phyloP scores from a whole-genome alignment of 2,113 vertebrate species.

The Gymnobelideus leadbeateri region DNA sequence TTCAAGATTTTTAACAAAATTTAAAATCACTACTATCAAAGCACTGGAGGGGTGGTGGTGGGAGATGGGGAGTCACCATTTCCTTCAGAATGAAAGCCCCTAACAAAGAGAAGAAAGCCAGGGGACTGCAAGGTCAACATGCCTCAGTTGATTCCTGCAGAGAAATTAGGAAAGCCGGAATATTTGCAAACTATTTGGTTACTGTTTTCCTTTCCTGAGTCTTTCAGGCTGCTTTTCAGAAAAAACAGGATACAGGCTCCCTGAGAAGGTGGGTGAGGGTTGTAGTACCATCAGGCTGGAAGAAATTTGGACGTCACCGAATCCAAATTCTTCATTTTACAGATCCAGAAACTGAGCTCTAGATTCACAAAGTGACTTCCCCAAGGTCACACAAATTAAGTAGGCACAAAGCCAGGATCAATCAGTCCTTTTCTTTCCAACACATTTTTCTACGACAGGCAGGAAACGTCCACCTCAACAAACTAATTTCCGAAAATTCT shows the following conservation, averaged over 20 bases:
- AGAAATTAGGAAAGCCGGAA: slow-evolving; percentile 58
- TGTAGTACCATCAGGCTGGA: background rate
- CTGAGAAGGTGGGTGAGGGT: background rate
- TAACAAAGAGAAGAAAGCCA: slow-evolving; percentile 53
- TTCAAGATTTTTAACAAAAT: slow-evolving; percentile 63
- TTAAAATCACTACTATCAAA: slow-evolving; percentile 68
- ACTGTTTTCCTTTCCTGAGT: background rate
- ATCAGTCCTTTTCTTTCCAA: background rate
- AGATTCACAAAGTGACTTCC: background rate
- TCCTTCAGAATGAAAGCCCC: background rate
- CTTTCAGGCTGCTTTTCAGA: background rate
- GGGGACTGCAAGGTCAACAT: background rate
- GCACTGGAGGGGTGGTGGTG: background rate
- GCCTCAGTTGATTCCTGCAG: slow-evolving; percentile 5
- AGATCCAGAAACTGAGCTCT: slow-evolving; percentile 4
- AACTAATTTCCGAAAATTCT: background rate
- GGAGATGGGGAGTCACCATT: slow-evolving; percentile 30
- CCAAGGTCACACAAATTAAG: slow-evolving; percentile 10
- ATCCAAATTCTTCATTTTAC: background rate
- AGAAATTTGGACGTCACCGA: background rate
- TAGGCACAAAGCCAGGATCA: background rate
- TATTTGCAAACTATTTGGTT: slow-evolving; percentile 56
- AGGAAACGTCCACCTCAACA: background rate
- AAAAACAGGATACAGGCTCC: slow-evolving; percentile 20
- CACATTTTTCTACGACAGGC: background rate